Conservation (phyloP, 2,113 vertebrate species). For the Melospiza melodia region DNA sequence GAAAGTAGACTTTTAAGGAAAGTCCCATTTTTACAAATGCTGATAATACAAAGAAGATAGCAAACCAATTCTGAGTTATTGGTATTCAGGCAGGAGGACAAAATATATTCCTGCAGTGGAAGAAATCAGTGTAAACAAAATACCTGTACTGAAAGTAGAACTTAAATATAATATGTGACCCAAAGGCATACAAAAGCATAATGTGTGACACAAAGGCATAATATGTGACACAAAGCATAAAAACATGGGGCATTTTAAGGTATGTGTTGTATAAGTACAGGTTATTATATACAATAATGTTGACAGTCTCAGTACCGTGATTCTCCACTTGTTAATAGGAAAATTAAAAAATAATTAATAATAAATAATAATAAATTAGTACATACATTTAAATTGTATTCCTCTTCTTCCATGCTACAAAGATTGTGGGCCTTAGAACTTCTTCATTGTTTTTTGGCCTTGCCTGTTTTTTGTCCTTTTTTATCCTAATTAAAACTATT, state of each 20-base stretch:
- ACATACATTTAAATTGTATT: neutral
- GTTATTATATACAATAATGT: too few species aligned
- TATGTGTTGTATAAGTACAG: neutral
- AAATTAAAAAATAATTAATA: neutral
- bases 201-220: neutral
- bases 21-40: neutral
- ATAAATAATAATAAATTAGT: neutral
- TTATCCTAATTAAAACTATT: neutral
- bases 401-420: neutral
- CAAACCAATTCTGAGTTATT: neutral
- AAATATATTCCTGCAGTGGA: neutral
- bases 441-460: neutral
- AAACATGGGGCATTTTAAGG: neutral
- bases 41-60: neutral
- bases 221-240: neutral
- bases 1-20: neutral
- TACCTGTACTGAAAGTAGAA: rapidly evolving
- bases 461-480: neutral
- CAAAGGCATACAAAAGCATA: neutral
- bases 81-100: neutral
- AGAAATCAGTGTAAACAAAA: neutral
- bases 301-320: neutral
- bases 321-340: neutral
- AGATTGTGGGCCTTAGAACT: neutral
- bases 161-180: neutral